Conservation (phyloP, 2,888 invertebrate species). For the Pseudococcus jackbeardsleyi region DNA sequence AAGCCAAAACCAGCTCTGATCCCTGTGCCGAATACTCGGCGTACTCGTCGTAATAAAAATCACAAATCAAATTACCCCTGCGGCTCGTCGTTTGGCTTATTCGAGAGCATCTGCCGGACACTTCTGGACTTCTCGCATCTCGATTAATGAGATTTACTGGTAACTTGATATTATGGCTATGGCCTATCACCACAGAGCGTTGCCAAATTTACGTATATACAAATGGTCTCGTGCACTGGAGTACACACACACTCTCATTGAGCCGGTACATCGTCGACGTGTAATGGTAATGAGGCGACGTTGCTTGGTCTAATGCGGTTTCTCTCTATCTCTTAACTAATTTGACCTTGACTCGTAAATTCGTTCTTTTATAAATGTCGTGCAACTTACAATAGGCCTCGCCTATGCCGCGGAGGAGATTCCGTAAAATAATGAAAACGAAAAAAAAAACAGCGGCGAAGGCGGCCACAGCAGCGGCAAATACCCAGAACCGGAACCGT, state of each 20-base stretch:
- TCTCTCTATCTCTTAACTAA: background rate
- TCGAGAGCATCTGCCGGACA: background rate
- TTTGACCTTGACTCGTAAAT: constrained; percentile 14
- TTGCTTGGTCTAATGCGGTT: background rate
- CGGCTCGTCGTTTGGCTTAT: background rate
- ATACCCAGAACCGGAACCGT: constrained; percentile 10
- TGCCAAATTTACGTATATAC: background rate
- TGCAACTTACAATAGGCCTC: background rate
- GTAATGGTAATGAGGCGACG: constrained; percentile 13
- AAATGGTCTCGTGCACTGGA: background rate
- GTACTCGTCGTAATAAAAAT: background rate
- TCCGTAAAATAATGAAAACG: constrained; percentile 5
- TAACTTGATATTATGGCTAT: background rate
- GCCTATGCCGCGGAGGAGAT: background rate
- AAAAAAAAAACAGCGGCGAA: background rate
- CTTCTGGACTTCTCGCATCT: background rate
- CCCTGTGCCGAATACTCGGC: background rate
- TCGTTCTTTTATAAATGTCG: constrained; percentile 19
- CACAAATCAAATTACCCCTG: background rate
- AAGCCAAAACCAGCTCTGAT: too few species aligned
- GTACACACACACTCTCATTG: background rate
- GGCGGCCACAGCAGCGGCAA: too few species aligned
- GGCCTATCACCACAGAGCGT: too few species aligned
- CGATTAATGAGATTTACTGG: background rate
- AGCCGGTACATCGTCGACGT: background rate